Percentiles rank a stretch among this genome's conserved stretches.
These are phyloP conservation scores for Bombus soroeensis DNA, from an alignment of 1,140 invertebrate species.

Conservation along the genomic window DNA sequence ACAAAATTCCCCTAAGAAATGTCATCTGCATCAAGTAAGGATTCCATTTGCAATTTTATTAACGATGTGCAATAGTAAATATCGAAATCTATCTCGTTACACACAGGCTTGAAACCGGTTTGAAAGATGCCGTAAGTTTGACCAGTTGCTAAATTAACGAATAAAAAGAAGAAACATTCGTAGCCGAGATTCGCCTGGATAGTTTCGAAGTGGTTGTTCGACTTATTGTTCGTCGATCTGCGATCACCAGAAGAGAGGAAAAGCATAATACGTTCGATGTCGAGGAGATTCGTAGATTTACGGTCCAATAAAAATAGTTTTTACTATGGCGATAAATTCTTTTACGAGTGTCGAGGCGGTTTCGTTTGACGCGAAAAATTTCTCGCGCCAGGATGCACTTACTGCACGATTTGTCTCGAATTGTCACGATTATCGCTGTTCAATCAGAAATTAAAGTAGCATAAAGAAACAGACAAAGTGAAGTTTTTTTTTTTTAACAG, in stretches of 20 bases:
- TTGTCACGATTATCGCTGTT: not conserved
- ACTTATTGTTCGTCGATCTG: not conserved
- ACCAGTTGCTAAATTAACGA: not conserved
- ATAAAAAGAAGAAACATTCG: too few relatives aligned
- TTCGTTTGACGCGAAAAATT: not conserved
- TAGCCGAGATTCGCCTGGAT: not conserved
- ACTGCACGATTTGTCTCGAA: not conserved
- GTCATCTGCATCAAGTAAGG: not conserved
- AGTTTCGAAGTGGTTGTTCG: not conserved
- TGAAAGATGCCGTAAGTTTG: not conserved
- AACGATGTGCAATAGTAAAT: not conserved
- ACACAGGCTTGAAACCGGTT: not conserved
- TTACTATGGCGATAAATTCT: conserved; percentile 2
- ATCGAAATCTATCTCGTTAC: not conserved
- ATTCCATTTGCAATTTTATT: too few relatives aligned
- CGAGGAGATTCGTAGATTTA: not conserved
- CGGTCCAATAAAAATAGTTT: conserved; percentile 18
- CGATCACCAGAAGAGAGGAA: too few relatives aligned
- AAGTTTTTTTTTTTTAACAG: not conserved
- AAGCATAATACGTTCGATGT: not conserved
- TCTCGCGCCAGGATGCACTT: not conserved
- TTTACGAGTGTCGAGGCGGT: not conserved
- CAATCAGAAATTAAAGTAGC: not conserved
- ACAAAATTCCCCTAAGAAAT: too few relatives aligned
- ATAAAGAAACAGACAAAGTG: not conserved